Conservation (phyloP, 2,113 vertebrate genomes). For the Gobio gobio region DNA sequence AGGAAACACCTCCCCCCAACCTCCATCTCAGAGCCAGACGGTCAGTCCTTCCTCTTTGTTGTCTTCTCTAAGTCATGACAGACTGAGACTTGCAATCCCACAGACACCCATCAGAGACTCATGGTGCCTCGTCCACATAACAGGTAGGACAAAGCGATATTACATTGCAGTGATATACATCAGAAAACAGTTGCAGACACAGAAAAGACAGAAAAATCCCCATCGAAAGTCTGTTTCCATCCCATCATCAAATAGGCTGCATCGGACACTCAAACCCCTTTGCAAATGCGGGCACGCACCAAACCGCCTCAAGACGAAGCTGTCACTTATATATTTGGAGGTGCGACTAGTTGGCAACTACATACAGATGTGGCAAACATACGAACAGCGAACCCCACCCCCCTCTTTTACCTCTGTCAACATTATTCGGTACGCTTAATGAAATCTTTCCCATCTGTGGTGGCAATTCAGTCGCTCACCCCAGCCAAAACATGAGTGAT, state of each 20-base stretch:
- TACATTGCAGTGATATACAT: neutral
- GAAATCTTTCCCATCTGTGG: constrained; percentile 51
- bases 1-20: constrained; percentile 45
- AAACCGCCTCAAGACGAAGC: neutral
- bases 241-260: neutral
- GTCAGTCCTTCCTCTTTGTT: constrained; percentile 57
- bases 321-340: constrained; percentile 14
- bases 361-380: constrained; percentile 52
- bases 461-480: constrained; percentile 25
- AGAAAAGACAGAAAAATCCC: constrained; percentile 1
- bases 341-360: constrained; percentile 13
- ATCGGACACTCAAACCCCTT: neutral
- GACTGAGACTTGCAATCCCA: constrained; percentile 40
- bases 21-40: constrained; percentile 52
- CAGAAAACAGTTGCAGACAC: neutral
- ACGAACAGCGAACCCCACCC: neutral
- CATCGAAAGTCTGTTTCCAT: neutral
- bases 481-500: constrained; percentile 57
- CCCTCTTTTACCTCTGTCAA: constrained; percentile 9
- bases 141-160: constrained; percentile 16
- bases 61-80: constrained; percentile 50
- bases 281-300: neutral
- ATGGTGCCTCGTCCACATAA: constrained; percentile 18
- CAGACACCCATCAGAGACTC: constrained; percentile 37
- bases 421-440: constrained; percentile 38